A percentile compares a stretch with the other conserved stretches of the same genome.
Evolutionary conservation across 2,113 vertebrate species (phyloP).

Genomic region (Apteryx owenii): DNA sequence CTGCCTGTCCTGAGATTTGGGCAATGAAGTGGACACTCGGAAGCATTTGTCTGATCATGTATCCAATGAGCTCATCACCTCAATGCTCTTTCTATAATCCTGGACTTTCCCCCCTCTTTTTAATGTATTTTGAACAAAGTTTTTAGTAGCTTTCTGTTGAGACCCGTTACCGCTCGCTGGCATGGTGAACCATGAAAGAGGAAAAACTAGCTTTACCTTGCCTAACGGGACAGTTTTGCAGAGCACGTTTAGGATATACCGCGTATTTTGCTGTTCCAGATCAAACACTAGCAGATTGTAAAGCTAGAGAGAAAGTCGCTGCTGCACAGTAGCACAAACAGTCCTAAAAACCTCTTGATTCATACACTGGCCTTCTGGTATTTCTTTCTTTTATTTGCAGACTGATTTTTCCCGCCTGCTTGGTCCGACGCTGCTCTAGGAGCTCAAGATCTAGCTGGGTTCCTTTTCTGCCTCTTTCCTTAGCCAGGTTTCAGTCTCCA

Average conservation of each 20-base stretch:
- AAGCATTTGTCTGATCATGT: background rate
- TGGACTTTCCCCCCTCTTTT: accelerated
- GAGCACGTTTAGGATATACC: background rate
- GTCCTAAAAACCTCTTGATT: background rate
- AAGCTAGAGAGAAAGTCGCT: background rate
- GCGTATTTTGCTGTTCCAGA: background rate
- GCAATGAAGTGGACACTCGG: background rate
- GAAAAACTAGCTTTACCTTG: background rate
- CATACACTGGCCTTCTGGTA: background rate
- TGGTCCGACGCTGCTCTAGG: background rate
- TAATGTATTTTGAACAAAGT: background rate
- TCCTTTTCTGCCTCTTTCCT: background rate
- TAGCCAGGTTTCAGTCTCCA: background rate
- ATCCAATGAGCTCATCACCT: background rate
- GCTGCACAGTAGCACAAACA: background rate
- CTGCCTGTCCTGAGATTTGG: background rate
- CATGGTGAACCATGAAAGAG: background rate
- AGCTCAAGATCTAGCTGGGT: background rate
- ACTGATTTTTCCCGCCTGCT: background rate
- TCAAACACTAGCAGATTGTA: background rate
- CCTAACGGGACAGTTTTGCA: background rate
- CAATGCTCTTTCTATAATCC: background rate
- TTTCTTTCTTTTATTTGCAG: background rate
- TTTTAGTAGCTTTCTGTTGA: background rate
- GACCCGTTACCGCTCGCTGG: background rate